A percentile compares a stretch with the other conserved stretches of the same genome.
Evolutionary conservation across 2,797 vertebrate species (phyloP).

Genomic region (Pteropus rufus): DNA sequence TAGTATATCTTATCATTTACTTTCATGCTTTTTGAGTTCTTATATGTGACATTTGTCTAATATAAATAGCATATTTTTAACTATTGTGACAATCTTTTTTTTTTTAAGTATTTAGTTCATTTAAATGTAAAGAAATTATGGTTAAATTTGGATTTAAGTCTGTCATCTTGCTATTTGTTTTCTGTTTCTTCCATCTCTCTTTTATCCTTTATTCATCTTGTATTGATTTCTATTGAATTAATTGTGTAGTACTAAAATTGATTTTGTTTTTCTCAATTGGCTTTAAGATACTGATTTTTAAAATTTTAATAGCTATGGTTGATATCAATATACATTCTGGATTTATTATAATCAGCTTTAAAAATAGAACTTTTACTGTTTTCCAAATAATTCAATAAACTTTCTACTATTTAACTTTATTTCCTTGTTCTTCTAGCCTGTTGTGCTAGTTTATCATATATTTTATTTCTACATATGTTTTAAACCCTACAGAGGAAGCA

Average conservation of each 20-base stretch:
- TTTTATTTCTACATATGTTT: constrained; percentile 63
- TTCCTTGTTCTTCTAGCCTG: not conserved
- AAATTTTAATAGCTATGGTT: not conserved
- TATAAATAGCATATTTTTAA: not conserved
- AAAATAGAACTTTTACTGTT: constrained; percentile 4
- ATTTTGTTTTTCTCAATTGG: not conserved
- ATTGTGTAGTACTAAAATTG: not conserved
- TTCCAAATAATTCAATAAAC: constrained; percentile 35
- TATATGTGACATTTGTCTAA: not conserved
- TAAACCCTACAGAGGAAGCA: constrained; percentile 56
- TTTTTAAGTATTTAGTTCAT: not conserved
- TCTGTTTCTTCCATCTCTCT: not conserved
- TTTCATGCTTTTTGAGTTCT: not conserved
- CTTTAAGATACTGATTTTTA: not conserved
- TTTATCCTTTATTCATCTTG: not conserved
- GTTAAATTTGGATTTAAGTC: not conserved
- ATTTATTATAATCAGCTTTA: constrained; percentile 14
- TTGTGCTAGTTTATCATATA: constrained; percentile 55
- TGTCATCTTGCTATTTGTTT: not conserved
- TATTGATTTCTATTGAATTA: not conserved
- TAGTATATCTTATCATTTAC: not conserved
- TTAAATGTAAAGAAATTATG: not conserved
- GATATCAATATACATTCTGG: not conserved
- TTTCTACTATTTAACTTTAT: constrained; percentile 47
- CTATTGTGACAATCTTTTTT: not conserved